These are phyloP conservation scores for Oxyruncus cristatus DNA, from an alignment of 2,113 vertebrate species.

Conservation along the genomic window DNA sequence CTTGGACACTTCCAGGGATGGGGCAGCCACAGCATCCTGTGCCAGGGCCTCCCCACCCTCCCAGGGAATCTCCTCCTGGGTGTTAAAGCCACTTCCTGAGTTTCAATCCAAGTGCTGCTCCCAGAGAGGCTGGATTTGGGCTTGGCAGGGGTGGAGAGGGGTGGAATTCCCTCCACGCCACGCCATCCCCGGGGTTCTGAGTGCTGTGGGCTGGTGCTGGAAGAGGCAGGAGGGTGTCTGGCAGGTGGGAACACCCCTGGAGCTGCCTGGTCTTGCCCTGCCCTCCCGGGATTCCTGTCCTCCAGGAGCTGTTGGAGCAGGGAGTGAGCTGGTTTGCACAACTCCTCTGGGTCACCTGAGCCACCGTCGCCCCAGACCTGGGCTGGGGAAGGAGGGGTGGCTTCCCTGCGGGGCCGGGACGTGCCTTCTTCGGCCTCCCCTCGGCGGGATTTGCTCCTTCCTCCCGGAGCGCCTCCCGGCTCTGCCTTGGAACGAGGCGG, in stretches of 20 bases:
- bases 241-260: background rate
- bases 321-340: background rate
- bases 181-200: background rate
- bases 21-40: too few species aligned
- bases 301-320: background rate
- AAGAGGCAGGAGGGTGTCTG: background rate
- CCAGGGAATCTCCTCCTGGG: background rate
- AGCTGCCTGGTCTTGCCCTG: background rate
- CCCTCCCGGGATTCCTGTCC: background rate
- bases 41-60: too few species aligned
- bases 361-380: background rate
- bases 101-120: background rate
- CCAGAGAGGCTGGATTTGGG: background rate
- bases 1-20: too few species aligned
- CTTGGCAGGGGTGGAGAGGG: background rate
- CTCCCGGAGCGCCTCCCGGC: too few species aligned
- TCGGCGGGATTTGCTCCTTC: too few species aligned
- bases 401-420: background rate
- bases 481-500: background rate
- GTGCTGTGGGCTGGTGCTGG: background rate
- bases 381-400: background rate
- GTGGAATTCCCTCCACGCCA: background rate
- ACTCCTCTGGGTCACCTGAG: background rate
- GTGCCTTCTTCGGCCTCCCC: background rate
- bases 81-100: background rate